Base-by-base conservation (phyloP, 2,888 invertebrate species). In the Syrista parreyssii region DNA sequence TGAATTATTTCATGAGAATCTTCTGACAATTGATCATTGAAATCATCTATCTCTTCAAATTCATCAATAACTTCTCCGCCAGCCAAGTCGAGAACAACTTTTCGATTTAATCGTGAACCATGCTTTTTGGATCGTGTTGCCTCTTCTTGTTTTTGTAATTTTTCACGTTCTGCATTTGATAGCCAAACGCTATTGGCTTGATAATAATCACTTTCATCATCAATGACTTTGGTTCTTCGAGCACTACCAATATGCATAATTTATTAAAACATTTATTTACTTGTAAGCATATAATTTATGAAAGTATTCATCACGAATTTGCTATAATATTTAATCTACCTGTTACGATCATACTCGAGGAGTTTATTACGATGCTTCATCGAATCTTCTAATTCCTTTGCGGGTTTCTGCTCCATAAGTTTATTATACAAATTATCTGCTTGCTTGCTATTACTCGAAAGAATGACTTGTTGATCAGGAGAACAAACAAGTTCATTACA, bases 201-300 rank as follows among this genome's bases (percentile, higher is more conserved):
- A 90, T 97, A 99, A 91, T 99, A 99, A 91, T 99, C 99, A 82
- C 96, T 95, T 90, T 99, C 98, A 89, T 99, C 99, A 90, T 99
- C 99, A 73, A 96, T 97, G 11, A 98, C 96, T 88, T 94, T 94
- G 4, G 95, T 96, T 78, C 96, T 94, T 68, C 94, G 93, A 84
- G 95, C 95, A 88, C 96, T 96, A 86, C 34, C 89, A 74, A 78
- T 68, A 75, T 76, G 12, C 23, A 75, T 4, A 55, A 30, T 76
- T 12, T 12, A 23, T 31, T 73, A n/a, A 36, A 30, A 69, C 35
- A 74, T 32, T 71, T 74, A 30, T 68, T 32, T 78, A 31, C 34
- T 81, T 78, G 6, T 55, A 40, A 34, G 32, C 23, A 9, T 55
- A 55, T 55, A 55, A 1, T 55, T 55, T 23, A 23, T 78, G 11